phyloP scores from a whole-genome alignment of 2,797 vertebrate species.

The Lepilemur ruficaudatus region DNA sequence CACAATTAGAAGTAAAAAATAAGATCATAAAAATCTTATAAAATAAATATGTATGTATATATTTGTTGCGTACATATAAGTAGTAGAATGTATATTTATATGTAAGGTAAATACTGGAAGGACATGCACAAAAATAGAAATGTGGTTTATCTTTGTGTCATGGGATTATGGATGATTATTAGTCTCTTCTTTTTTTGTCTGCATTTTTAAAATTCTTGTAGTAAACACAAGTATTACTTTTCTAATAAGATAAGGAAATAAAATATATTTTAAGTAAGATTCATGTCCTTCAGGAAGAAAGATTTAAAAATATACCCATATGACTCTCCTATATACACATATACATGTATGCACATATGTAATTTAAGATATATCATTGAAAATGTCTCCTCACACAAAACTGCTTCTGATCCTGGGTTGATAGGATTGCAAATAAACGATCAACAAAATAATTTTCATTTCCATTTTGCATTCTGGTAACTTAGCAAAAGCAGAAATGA shows the following conservation, averaged over 20 bases:
- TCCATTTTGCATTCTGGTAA: constrained; percentile 41
- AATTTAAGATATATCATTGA: constrained; percentile 2
- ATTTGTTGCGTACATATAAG: background rate
- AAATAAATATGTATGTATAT: background rate
- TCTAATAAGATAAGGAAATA: background rate
- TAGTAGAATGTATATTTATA: background rate
- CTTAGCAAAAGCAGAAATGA: constrained; percentile 25
- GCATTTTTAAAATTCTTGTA: background rate
- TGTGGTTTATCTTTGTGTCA: background rate
- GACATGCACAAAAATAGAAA: background rate
- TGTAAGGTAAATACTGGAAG: background rate
- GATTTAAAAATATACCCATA: background rate
- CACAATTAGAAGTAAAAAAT: background rate
- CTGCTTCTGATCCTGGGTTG: background rate
- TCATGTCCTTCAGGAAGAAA: background rate
- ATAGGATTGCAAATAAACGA: background rate
- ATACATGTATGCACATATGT: background rate
- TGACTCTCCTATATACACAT: background rate
- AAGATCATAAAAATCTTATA: background rate
- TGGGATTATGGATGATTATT: background rate
- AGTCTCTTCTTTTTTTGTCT: background rate
- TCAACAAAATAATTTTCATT: constrained; percentile 47
- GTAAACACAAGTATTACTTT: constrained; percentile 17
- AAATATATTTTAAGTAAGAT: constrained; percentile 36
- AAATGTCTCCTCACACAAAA: constrained; percentile 5